Conservation (phyloP, 2,888 invertebrate species). For the Drosophila birchii region DNA sequence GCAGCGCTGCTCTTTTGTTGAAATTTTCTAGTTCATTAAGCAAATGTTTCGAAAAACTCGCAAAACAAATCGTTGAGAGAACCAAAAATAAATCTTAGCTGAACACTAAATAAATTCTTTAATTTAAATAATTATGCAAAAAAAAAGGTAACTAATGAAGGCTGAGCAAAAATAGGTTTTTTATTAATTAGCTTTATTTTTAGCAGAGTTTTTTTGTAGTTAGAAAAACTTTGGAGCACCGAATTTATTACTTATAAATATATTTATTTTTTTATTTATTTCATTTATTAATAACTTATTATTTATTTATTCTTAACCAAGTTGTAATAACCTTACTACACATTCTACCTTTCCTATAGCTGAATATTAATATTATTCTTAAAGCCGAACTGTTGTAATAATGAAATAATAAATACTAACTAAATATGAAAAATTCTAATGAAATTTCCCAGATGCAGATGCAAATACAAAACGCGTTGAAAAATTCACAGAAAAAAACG, state of each 20-base stretch:
- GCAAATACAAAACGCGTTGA: conserved; percentile 7
- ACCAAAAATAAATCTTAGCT: background rate
- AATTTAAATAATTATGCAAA: background rate
- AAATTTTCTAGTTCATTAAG: conserved; percentile 8
- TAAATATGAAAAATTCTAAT: background rate
- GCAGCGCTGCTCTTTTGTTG: conserved; percentile 8
- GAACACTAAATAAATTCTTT: background rate
- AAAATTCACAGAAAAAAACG: conserved; percentile 28
- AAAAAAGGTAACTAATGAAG: background rate
- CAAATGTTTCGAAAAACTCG: background rate
- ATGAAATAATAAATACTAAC: background rate
- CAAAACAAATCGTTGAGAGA: background rate
- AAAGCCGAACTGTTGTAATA: background rate
- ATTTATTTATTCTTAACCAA: no score
- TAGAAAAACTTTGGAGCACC: background rate
- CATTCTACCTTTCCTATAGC: background rate
- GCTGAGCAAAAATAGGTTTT: background rate
- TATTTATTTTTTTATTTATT: no score
- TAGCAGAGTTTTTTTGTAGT: background rate
- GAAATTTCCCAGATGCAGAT: conserved; percentile 4
- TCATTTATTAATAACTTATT: no score
- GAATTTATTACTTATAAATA: no score
- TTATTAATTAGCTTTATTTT: background rate
- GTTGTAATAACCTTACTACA: background rate
- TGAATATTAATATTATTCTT: background rate